phyloP scores from a whole-genome alignment of 2,113 vertebrate genomes.

The Isichthys henryi region DNA sequence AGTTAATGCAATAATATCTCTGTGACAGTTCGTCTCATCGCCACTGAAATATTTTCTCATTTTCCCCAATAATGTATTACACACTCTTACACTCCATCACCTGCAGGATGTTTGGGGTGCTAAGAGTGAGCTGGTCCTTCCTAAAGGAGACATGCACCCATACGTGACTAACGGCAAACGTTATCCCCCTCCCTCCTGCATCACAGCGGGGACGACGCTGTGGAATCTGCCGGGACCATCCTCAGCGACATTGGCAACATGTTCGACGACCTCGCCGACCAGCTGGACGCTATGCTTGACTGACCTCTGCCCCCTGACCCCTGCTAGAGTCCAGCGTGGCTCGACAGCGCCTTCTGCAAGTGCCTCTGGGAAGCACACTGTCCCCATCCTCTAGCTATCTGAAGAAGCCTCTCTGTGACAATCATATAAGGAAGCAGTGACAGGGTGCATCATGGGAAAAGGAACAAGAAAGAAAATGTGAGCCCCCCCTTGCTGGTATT shows the following conservation, averaged over 20 bases:
- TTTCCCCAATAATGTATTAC: background rate
- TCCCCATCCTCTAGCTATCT: background rate
- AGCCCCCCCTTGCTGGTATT: background rate
- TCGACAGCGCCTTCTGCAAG: background rate
- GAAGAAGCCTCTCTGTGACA: background rate
- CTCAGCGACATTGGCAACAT: slow-evolving; percentile 94
- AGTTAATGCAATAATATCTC: background rate
- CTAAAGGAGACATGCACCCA: background rate
- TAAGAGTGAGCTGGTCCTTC: background rate
- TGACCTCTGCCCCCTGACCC: slow-evolving; percentile 39
- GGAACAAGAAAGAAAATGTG: background rate
- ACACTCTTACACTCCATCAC: background rate
- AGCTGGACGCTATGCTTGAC: slow-evolving; percentile 92
- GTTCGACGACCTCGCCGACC: slow-evolving; percentile 88
- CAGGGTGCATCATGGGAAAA: background rate
- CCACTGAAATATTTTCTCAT: background rate
- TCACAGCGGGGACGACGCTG: slow-evolving; percentile 38
- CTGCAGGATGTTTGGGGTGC: background rate
- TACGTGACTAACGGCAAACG: too few relatives aligned
- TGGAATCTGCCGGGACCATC: slow-evolving; percentile 75
- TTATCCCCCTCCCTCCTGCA: background rate
- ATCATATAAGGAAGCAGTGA: background rate
- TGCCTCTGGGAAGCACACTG: background rate
- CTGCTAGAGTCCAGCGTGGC: background rate
- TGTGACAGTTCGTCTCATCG: background rate